These are phyloP conservation scores for Gyps fulvus DNA, from an alignment of 2,113 vertebrate genomes.

Conservation along the genomic window DNA sequence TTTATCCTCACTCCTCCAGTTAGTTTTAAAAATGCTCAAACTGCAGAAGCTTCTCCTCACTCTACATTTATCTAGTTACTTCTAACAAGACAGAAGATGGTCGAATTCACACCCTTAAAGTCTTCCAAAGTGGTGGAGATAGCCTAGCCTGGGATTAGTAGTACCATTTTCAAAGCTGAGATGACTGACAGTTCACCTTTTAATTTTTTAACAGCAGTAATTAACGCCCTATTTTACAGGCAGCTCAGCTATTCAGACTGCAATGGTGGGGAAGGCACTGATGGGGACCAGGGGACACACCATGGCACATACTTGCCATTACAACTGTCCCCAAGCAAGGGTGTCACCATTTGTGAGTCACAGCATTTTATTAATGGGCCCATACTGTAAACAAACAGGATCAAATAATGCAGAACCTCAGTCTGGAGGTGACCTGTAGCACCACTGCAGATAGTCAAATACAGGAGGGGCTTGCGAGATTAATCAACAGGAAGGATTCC, in stretches of 20 bases:
- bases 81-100: neutral
- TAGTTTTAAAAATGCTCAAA: neutral
- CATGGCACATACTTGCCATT: fast-evolving
- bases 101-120: neutral
- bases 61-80: neutral
- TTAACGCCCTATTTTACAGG: neutral
- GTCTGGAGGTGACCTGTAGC: neutral
- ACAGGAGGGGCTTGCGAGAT: neutral
- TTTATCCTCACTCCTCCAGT: neutral
- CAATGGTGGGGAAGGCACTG: neutral
- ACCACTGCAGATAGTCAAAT: neutral
- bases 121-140: neutral
- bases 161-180: neutral
- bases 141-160: neutral
- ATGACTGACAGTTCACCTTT: neutral
- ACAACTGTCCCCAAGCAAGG: neutral
- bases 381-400: neutral
- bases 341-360: neutral
- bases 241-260: neutral
- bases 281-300: neutral
- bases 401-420: neutral
- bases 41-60: neutral
- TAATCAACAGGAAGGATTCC: neutral
- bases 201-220: neutral
- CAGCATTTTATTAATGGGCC: neutral